A percentile compares a stretch with the other conserved stretches of the same genome.
Evolutionary conservation across 2,113 vertebrate species (phyloP).

Genomic region (Semnopithecus entellus): DNA sequence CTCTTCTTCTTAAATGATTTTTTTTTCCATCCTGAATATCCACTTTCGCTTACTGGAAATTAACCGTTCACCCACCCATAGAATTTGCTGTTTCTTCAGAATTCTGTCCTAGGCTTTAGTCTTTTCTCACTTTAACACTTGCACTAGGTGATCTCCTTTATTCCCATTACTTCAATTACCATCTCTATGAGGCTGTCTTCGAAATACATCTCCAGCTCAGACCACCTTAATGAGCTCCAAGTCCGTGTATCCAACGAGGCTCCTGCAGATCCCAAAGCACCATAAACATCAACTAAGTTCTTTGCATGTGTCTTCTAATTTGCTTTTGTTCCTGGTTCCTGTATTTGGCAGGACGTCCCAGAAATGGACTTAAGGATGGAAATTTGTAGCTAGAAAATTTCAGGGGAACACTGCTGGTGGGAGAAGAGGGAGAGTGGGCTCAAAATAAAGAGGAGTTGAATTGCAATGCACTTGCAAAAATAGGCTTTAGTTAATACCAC

Average conservation of each 20-base stretch:
- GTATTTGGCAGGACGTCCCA: not conserved
- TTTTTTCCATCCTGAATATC: not conserved
- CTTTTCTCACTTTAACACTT: not conserved
- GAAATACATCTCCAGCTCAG: not conserved
- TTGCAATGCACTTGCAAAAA: not conserved
- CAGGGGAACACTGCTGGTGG: not conserved
- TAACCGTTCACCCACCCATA: not conserved
- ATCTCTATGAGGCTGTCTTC: not conserved
- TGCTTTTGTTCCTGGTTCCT: not conserved
- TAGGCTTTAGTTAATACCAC: not conserved
- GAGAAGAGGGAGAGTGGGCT: not conserved
- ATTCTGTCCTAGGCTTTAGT: not conserved
- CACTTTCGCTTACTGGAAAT: not conserved
- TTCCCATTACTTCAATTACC: not conserved
- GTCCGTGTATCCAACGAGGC: not conserved
- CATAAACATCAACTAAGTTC: not conserved
- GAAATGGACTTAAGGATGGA: not conserved
- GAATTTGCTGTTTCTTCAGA: not conserved
- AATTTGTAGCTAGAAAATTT: not conserved
- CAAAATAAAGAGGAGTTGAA: not conserved
- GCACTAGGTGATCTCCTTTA: not conserved
- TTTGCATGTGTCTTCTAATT: not conserved
- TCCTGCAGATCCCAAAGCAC: not conserved
- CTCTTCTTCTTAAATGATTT: not conserved
- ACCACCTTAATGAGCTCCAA: not conserved